A percentile compares a stretch with the other conserved stretches of the same genome.
Conservation (phyloP, 2,113 vertebrate species). For the Ramphastos sulfuratus region DNA sequence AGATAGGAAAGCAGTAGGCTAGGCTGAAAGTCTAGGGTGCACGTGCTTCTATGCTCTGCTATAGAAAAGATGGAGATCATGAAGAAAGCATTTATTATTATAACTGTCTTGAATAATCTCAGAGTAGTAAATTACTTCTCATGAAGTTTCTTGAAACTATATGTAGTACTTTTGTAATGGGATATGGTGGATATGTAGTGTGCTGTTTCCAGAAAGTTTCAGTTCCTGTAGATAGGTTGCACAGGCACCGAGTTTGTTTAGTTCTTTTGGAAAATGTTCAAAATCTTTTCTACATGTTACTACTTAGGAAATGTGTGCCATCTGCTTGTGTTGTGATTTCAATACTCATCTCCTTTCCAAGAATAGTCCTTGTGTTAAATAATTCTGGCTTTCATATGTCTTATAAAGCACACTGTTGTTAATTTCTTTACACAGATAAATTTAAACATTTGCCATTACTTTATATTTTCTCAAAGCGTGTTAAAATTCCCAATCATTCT, state of each 20-base stretch:
- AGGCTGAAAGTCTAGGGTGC: not conserved
- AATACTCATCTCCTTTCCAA: not conserved
- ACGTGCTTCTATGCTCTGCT: not conserved
- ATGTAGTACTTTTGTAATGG: not conserved
- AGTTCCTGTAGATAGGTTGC: not conserved
- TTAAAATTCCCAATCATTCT: not conserved
- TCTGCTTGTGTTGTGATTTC: conserved; percentile 19
- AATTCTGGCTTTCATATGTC: conserved; percentile 32
- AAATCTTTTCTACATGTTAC: not conserved
- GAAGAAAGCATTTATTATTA: not conserved
- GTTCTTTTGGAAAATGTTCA: not conserved
- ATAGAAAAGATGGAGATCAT: not conserved
- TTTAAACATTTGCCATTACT: not conserved
- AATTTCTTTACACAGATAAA: not conserved
- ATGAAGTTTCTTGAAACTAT: not conserved
- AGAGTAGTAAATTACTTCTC: not conserved
- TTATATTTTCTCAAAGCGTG: not conserved
- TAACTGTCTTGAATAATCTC: not conserved
- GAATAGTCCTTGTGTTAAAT: conserved; percentile 11
- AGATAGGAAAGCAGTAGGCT: not conserved
- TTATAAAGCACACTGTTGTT: not conserved
- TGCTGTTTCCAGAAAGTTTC: not conserved
- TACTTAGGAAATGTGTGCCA: not conserved
- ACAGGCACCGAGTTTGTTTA: not conserved
- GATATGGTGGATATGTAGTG: not conserved